Conservation (phyloP, 2,113 vertebrate genomes). For the Psittacus erithacus region DNA sequence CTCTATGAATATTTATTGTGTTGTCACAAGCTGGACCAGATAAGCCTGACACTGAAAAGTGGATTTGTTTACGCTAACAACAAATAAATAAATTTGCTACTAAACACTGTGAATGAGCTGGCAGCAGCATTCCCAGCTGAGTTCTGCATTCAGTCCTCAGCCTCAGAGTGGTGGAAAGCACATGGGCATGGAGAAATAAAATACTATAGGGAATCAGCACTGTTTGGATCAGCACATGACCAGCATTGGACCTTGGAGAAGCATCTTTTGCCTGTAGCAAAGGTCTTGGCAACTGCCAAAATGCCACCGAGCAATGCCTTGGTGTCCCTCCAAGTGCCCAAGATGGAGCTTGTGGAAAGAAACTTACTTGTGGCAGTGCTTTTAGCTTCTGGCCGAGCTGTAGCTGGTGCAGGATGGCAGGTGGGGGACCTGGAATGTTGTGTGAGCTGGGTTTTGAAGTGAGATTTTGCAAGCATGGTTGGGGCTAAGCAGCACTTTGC, state of each 20-base stretch:
- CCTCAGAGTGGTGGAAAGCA: background rate
- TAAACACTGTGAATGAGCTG: background rate
- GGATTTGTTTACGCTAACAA: background rate
- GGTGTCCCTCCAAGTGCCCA: accelerated
- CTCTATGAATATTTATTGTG: background rate
- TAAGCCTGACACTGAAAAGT: background rate
- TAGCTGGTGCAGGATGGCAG: background rate
- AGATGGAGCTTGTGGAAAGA: background rate
- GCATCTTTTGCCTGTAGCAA: accelerated
- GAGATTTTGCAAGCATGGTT: background rate
- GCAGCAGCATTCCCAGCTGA: background rate
- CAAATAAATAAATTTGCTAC: background rate
- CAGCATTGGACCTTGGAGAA: accelerated
- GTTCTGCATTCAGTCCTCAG: background rate
- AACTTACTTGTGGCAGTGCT: background rate
- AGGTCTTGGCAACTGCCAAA: accelerated
- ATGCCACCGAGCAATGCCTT: background rate
- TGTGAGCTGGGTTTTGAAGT: background rate
- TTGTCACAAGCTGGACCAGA: background rate
- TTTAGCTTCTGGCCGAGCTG: slow-evolving; percentile 51
- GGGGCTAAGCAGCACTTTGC: background rate
- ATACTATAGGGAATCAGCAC: background rate
- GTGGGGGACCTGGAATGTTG: background rate
- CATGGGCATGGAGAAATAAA: background rate
- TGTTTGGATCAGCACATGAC: background rate